A percentile compares a stretch with the other conserved stretches of the same genome.
Evolutionary conservation across 2,888 invertebrate genomes (phyloP).

Genomic region (Chymomyza procnemis): DNA sequence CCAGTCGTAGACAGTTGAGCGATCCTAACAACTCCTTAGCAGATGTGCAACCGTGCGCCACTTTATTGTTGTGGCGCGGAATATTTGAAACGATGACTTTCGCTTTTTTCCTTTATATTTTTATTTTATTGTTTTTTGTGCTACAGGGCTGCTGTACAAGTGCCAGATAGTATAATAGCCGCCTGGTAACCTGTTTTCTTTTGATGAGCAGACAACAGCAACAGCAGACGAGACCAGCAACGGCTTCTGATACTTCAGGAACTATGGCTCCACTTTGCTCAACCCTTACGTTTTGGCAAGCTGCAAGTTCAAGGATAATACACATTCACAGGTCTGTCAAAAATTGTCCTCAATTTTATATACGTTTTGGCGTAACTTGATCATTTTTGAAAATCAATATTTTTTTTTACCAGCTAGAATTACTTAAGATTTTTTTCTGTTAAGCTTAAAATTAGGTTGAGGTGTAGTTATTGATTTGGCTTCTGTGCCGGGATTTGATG

Average conservation of each 20-base stretch:
- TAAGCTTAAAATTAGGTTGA: conserved; percentile 34
- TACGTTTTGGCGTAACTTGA: conserved; percentile 71
- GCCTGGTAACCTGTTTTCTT: conserved; percentile 63
- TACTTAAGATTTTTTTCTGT: conserved; percentile 17
- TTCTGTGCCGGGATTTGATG: conserved; percentile 50
- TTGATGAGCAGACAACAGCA: conserved; percentile 14
- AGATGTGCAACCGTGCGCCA: conserved; percentile 38
- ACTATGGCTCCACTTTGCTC: conserved; percentile 24
- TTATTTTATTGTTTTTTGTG: conserved; percentile 26
- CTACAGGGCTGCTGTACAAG: conserved; percentile 26
- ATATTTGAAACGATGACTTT: conserved; percentile 51
- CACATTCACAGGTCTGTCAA: conserved; percentile 22
- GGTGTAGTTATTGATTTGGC: conserved; percentile 66
- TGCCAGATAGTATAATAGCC: conserved; percentile 15
- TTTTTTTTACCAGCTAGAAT: no score
- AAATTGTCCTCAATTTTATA: conserved; percentile 26
- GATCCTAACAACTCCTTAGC: conserved; percentile 4
- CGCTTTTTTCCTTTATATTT: conserved; percentile 14
- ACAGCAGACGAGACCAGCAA: conserved; percentile 55
- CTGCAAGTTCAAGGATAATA: conserved; percentile 73
- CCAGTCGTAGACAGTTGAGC: conserved; percentile 6
- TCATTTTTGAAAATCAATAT: conserved; percentile 60
- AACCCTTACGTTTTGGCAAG: conserved; percentile 50
- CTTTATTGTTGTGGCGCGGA: conserved; percentile 22
- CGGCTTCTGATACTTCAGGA: conserved; percentile 23